These are phyloP conservation scores for Cheilinus undulatus DNA, from an alignment of 2,113 vertebrate genomes.

Conservation along the genomic window DNA sequence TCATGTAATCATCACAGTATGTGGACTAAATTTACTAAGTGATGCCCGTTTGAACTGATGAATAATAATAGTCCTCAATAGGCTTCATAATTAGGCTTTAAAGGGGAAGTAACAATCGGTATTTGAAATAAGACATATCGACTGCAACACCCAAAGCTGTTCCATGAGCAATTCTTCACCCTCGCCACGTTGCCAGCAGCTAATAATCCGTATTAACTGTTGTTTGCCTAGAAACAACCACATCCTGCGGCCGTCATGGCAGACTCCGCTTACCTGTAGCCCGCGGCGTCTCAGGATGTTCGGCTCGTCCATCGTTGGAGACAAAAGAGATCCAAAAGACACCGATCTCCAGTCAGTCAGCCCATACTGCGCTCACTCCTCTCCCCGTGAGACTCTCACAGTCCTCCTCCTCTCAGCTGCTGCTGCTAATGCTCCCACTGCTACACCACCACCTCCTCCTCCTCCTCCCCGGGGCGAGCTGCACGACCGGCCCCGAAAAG, in stretches of 20 bases:
- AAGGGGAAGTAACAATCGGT: neutral
- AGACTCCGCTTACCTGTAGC: conserved; percentile 74
- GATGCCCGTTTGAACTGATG: neutral
- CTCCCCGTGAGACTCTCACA: conserved; percentile 9
- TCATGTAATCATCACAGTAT: conserved; percentile 4
- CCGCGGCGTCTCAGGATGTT: conserved; percentile 84
- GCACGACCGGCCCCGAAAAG: conserved; percentile 12
- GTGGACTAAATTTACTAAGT: neutral
- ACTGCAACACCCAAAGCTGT: neutral
- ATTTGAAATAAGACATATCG: neutral
- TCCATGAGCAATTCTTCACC: neutral
- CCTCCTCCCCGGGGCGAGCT: conserved; percentile 18
- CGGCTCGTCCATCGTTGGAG: conserved; percentile 78
- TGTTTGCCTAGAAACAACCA: conserved; percentile 41
- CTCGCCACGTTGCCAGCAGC: neutral
- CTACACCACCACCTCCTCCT: neutral
- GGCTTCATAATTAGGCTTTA: neutral
- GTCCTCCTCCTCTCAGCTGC: conserved; percentile 4
- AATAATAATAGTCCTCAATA: neutral
- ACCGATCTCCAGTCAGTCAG: conserved; percentile 46
- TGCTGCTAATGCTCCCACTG: neutral
- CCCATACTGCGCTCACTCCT: conserved; percentile 42
- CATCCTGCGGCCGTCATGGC: neutral
- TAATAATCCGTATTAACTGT: neutral
- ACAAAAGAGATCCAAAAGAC: neutral